Percentiles rank a stretch among this genome's conserved stretches.
Evolutionary conservation across 2,113 vertebrate species (phyloP).

Genomic region (Mirounga angustirostris): DNA sequence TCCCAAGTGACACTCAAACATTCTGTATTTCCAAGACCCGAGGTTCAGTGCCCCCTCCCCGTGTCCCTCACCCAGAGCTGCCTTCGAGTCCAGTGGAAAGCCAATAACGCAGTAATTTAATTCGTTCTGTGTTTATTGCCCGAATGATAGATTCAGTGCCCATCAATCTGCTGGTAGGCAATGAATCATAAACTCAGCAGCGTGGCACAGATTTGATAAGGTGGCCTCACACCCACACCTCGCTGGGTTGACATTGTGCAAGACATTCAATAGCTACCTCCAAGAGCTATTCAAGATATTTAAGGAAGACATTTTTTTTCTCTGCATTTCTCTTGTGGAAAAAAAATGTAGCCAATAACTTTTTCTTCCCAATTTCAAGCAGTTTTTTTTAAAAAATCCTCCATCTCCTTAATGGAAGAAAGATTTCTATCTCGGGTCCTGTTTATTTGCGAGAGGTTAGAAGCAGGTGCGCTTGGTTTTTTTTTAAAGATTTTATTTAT

Average conservation of each 20-base stretch:
- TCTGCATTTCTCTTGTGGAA: neutral
- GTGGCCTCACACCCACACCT: rapidly evolving
- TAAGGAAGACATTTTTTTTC: neutral
- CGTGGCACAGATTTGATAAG: rapidly evolving
- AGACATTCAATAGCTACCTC: neutral
- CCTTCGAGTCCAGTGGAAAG: neutral
- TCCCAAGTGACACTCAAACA: neutral
- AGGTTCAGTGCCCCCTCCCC: rapidly evolving
- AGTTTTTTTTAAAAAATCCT: neutral
- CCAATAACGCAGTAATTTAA: neutral
- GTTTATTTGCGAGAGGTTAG: neutral
- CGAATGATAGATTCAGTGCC: too few relatives aligned
- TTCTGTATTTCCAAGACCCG: too few relatives aligned
- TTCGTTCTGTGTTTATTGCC: neutral
- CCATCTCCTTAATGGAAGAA: neutral
- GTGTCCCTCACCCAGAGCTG: too few relatives aligned
- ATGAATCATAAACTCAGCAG: neutral
- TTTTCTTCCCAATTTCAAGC: neutral
- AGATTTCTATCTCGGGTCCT: neutral
- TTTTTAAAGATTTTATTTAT: too few relatives aligned
- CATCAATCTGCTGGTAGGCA: too few relatives aligned
- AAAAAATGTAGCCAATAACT: neutral
- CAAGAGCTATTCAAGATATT: neutral
- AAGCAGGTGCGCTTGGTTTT: rapidly evolving
- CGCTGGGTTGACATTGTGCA: rapidly evolving